Evolutionary conservation across 1,140 invertebrate species (phyloP), one percentile per base, ranked within the genome.

Genomic region (Tetragnatha versicolor): DNA sequence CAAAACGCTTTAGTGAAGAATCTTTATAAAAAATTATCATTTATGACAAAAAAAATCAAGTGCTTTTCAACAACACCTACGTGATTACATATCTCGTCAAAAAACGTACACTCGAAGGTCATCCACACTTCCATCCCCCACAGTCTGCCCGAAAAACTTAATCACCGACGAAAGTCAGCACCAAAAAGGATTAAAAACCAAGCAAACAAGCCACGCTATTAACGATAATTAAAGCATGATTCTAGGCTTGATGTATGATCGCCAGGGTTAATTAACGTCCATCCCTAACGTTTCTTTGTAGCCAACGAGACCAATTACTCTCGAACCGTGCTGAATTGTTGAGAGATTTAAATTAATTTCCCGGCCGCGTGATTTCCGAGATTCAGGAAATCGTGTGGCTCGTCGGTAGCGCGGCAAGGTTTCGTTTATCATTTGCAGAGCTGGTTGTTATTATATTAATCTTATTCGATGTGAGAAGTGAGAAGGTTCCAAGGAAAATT

Each of bases 151-250:
- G 37, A 9, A n/a, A 45, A 47, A 73, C 35, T 73, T 73, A 73
- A 73, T 73, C 60, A 73, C 53, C 29, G 39, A 17, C 37, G 69
- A 60, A 73, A 58, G 37, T 14, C 7, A 42, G 53, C 29, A 58
- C 33, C 7, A 22, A 60, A 51, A 22, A 22, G n/a, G 20, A 33
- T 33, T 27, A 65, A 65, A 65, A 65, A 12, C 25, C 29, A n/a
- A n/a, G n/a, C 42, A 29, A 42, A 42, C 51, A n/a, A n/a, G n/a
- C n/a, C n/a, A 73, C 53, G 37, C 51, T 60, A 73, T 73, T 73
- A 73, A 60, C 33, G 69, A 53, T 73, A 73, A 73, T 73, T 73
- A 73, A n/a, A 60, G 69, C 69, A 73, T 73, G 69, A 69, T 69
- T 69, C 33, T 22, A 4, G 20, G 37, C 66, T 55, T 69, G 66